Evolutionary conservation across 1,140 invertebrate species (phyloP).

Genomic region (Nautilus pompilius): DNA sequence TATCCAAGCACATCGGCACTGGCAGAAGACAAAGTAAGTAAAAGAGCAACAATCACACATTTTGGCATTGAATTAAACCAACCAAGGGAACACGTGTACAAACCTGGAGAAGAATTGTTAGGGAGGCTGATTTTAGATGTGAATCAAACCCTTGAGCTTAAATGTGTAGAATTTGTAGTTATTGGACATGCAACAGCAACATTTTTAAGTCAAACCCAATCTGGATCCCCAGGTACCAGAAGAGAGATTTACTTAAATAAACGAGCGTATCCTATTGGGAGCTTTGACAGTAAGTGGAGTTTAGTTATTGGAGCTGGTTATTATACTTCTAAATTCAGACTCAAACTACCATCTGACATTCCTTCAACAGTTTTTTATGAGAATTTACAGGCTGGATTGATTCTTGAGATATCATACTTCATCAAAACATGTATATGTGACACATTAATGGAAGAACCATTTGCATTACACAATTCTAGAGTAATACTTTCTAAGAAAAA

Average conservation of each 20-base stretch:
- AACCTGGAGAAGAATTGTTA: slow-evolving; percentile 36
- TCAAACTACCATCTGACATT: slow-evolving; percentile 31
- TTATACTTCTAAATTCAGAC: slow-evolving; percentile 43
- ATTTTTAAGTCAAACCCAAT: slow-evolving; percentile 14
- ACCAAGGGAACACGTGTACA: slow-evolving; percentile 25
- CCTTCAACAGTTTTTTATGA: slow-evolving; percentile 33
- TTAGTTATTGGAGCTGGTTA: slow-evolving; percentile 39
- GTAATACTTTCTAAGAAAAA: slow-evolving; percentile 28
- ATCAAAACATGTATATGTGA: slow-evolving; percentile 23
- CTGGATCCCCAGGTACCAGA: slow-evolving; percentile 13
- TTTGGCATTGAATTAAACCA: slow-evolving; percentile 44
- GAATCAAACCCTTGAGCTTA: slow-evolving; percentile 28
- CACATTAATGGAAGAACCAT: neutral
- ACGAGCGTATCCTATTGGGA: slow-evolving; percentile 36
- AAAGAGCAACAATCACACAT: too few relatives aligned
- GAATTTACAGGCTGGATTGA: slow-evolving; percentile 29
- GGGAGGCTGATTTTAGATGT: slow-evolving; percentile 40
- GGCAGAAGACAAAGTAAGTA: too few relatives aligned
- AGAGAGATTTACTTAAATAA: slow-evolving; percentile 39
- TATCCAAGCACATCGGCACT: too few relatives aligned
- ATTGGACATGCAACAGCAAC: slow-evolving; percentile 29
- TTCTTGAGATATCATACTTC: slow-evolving; percentile 32
- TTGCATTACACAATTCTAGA: slow-evolving; percentile 12
- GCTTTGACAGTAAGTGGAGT: slow-evolving; percentile 27
- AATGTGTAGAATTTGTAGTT: slow-evolving; percentile 41